phyloP scores from a whole-genome alignment of 2,888 invertebrate species.

The Megamerina dolium region DNA sequence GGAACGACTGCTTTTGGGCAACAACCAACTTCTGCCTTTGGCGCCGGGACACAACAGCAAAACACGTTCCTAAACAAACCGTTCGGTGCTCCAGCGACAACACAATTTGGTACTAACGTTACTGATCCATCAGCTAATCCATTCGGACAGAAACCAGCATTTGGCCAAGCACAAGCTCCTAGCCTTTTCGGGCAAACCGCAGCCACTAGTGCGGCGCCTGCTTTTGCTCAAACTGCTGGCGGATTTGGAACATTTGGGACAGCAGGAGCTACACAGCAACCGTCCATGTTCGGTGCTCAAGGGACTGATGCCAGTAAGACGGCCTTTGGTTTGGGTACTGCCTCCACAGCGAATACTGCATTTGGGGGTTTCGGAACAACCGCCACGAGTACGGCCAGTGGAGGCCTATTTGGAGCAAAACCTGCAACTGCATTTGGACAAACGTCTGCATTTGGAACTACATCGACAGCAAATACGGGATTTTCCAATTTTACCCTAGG shows the following conservation, averaged over 20 bases:
- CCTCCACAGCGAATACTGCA: slow-evolving; percentile 34
- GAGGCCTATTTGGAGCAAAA: slow-evolving; percentile 42
- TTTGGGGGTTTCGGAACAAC: slow-evolving; percentile 46
- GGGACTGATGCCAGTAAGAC: slow-evolving; percentile 46
- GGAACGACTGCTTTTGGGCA: slow-evolving; percentile 53
- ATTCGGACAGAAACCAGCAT: slow-evolving; percentile 44
- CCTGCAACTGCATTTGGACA: slow-evolving; percentile 49
- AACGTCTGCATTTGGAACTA: slow-evolving; percentile 42
- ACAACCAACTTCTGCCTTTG: slow-evolving; percentile 47
- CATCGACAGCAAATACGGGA: slow-evolving; percentile 36
- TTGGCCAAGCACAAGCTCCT: slow-evolving; percentile 53
- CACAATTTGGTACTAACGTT: slow-evolving; percentile 36
- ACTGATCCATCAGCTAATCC: slow-evolving; percentile 40
- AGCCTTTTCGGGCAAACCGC: slow-evolving; percentile 52
- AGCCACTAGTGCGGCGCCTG: slow-evolving; percentile 55
- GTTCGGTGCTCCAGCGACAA: slow-evolving; percentile 52
- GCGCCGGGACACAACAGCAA: slow-evolving; percentile 53
- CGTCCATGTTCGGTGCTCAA: slow-evolving; percentile 38
- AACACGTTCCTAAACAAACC: slow-evolving; percentile 64
- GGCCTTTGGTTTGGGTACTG: slow-evolving; percentile 39
- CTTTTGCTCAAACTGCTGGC: slow-evolving; percentile 39
- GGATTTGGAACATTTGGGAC: slow-evolving; percentile 50
- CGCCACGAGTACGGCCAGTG: slow-evolving; percentile 49
- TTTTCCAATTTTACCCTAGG: slow-evolving; percentile 37
- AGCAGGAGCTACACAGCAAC: slow-evolving; percentile 30